These are phyloP conservation scores for Celastrina argiolus DNA, from an alignment of 2,888 invertebrate genomes.

Conservation along the genomic window DNA sequence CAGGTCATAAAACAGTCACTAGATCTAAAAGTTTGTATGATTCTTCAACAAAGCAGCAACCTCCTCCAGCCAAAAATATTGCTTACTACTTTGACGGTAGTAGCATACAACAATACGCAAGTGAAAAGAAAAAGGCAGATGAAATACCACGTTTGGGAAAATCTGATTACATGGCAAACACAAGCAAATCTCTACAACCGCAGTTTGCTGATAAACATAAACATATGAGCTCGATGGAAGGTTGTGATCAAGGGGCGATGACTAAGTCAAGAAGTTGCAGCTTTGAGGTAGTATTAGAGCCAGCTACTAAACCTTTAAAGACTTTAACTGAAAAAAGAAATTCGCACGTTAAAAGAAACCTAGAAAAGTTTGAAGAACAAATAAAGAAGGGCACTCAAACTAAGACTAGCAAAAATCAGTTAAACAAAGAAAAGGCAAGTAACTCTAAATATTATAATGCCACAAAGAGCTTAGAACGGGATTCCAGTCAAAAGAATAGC, in stretches of 20 bases:
- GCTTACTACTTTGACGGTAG: slow-evolving; percentile 74
- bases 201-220: slow-evolving; percentile 64
- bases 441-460: slow-evolving; percentile 61
- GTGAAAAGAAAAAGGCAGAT: slow-evolving; percentile 64
- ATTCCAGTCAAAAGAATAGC: slow-evolving; percentile 62
- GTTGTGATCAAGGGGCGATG: slow-evolving; percentile 64
- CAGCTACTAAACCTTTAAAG: slow-evolving; percentile 67
- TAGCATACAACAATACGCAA: slow-evolving; percentile 59
- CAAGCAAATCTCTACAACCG: slow-evolving; percentile 65
- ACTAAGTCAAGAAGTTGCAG: slow-evolving; percentile 73
- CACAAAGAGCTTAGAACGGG: slow-evolving; percentile 71
- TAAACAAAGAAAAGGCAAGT: slow-evolving; percentile 67
- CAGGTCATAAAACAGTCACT: slow-evolving; percentile 66
- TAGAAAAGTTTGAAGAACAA: slow-evolving; percentile 79
- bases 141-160: slow-evolving; percentile 79
- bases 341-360: slow-evolving; percentile 75
- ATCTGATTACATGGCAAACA: slow-evolving; percentile 73
- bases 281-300: slow-evolving; percentile 72
- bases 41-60: slow-evolving; percentile 55
- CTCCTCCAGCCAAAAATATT: slow-evolving; percentile 64
- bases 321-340: slow-evolving; percentile 69
- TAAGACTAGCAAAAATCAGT: slow-evolving; percentile 61
- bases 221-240: slow-evolving; percentile 66
- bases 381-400: slow-evolving; percentile 63
- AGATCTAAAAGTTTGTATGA: slow-evolving; percentile 69